Percentiles rank a stretch among this genome's conserved stretches.
Conservation (phyloP, 2,113 vertebrate species). For the Pterocles orientalis region DNA sequence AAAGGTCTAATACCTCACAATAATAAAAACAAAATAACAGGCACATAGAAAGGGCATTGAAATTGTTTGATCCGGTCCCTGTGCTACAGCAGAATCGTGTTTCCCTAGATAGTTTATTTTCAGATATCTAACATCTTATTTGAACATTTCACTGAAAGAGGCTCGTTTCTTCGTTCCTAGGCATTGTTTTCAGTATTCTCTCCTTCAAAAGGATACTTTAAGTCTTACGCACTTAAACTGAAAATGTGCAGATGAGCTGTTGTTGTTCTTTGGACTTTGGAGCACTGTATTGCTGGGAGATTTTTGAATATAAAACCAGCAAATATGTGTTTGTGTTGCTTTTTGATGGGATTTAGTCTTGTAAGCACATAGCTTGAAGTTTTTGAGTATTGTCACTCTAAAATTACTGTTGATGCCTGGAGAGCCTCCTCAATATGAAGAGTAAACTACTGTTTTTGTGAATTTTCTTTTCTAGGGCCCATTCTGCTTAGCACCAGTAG, state of each 20-base stretch:
- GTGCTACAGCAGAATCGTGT: rapidly evolving
- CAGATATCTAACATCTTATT: background rate
- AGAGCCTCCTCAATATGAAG: background rate
- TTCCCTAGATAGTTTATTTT: background rate
- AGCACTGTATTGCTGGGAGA: background rate
- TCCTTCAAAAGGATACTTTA: background rate
- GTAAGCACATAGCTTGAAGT: background rate
- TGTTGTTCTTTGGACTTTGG: background rate
- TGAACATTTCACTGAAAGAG: background rate
- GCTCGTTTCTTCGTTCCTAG: background rate
- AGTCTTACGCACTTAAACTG: background rate
- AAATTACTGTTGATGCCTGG: background rate
- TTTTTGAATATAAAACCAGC: background rate
- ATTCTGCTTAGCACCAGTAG: background rate
- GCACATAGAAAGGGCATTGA: background rate
- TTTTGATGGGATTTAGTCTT: background rate
- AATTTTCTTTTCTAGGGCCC: background rate
- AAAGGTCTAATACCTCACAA: background rate
- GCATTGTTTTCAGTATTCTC: background rate
- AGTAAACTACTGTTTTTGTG: background rate
- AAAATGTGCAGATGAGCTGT: background rate
- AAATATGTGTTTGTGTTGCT: background rate
- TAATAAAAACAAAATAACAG: background rate
- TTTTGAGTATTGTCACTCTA: background rate
- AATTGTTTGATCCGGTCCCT: background rate